Evolutionary conservation across 2,888 invertebrate species (phyloP), one percentile per base, ranked within the genome.

Genomic region (Plusia festucae): DNA sequence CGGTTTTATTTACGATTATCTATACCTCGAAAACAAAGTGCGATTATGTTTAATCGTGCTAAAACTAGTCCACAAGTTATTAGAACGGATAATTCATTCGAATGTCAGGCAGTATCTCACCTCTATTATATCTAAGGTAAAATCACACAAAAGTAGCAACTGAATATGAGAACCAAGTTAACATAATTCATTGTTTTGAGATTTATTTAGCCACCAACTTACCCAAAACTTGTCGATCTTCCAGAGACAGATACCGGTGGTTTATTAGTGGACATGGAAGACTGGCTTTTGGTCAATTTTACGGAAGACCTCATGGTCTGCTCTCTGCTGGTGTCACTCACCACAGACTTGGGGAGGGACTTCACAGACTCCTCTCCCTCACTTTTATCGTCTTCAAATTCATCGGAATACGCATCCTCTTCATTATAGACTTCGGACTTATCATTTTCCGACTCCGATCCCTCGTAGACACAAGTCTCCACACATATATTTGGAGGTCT

Each of bases 301-400:
- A 91, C 74, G 9, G 84, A 79, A 24, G 88, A 83, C 68, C 81
- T 86, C 15, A 72, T 73, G 18, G 81, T 66, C 1, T 67, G 78
- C 6, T 79, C 76, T 56, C 76, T 81, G 60, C 68, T 78, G 18
- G 60, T 81, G 6, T 83, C 83, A 55, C 75, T 85, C 53, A 84
- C 80, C 5, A 73, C 73, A 0, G 85, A 79, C 68, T 88, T 86
- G 7, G 81, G 70, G 46, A 88, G 79, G 20, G 78, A 77, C 46
- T 85, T 84, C 1, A 85, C 64, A 16, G 88, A 85, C 0, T 86
- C 83, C 34, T 87, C 91, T 16, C 81, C 86, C 15, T 92, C 95
- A 71, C 90, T 92, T 30, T 87, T 88, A 49, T 93, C 93, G 1
- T 94, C 94, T 68, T 95, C 95, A 82, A 95, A 95, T 65, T 94